Base-by-base conservation (phyloP, 2,888 invertebrate species). In the Calameuta pallipes region DNA sequence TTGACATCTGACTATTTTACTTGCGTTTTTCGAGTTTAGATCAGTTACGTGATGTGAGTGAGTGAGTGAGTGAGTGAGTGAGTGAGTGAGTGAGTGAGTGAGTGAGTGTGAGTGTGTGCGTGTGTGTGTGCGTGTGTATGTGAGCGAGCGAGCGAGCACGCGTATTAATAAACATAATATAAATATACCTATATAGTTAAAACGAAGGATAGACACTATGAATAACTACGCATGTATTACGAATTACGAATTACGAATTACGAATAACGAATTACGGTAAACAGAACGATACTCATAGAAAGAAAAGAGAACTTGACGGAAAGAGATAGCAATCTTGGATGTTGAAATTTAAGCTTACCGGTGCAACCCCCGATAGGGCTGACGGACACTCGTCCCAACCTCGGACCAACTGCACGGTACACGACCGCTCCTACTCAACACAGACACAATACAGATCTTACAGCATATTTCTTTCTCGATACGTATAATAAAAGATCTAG, bases 341-440 rank as follows among this genome's bases (percentile, higher is more conserved):
- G 41, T 88, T 87, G 86, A 87, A 89, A 83, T 90, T 89, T 82
- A 89, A 90, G 91, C 91, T 91, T 91, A 91, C 91, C 91, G 89
- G 91, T 90, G 87, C 91, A 91, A 90, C 90, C 91, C 90, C 90
- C 90, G 87, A 87, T 90, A 86, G 90, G 89, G 89, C 89, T 91
- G 85, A 91, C 89, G 85, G 91, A 90, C 86, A 91, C 86, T 90
- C 91, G 91, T 88, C 90, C 89, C 85, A 91, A 87, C 86, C 91
- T 89, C 88, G 91, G 90, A 89, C 91, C 91, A 89, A 91, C 87
- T 85, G 91, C 88, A 89, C 91, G 91, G 89, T 91, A 91, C 85
- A 91, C 90, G 85, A 91, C 89, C 91, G 91, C 88, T 90, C 91
- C 91, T 91, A 91, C 89, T 86, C 90, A 90, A 74, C 74, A 74